Percentiles rank a stretch among this genome's conserved stretches.
These are phyloP conservation scores for Heliopora coerulea DNA, from an alignment of 92 coral and sea anemone species.

Conservation along the genomic window DNA sequence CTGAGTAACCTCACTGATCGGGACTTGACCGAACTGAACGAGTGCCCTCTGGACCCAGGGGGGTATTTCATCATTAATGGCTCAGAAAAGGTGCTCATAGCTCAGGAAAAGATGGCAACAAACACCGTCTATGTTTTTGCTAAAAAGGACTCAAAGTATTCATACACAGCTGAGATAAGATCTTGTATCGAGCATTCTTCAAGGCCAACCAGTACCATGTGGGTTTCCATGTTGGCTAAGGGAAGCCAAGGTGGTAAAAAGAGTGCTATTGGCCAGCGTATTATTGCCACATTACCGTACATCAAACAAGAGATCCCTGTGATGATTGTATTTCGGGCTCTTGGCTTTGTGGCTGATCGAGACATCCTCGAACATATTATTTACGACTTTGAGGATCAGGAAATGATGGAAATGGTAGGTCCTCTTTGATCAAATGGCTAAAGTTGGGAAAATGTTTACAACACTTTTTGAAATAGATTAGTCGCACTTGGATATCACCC, in stretches of 20 bases:
- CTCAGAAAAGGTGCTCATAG: conserved; percentile 95
- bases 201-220: conserved; percentile 96
- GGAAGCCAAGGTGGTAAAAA: conserved; percentile 93
- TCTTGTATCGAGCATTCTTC: conserved; percentile 97
- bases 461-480: no score
- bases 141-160: conserved; percentile 94
- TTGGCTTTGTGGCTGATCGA: conserved; percentile 98
- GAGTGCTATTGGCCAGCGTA: conserved; percentile 98
- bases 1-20: conserved; percentile 84
- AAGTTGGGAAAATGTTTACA: no score
- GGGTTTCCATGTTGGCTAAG: conserved; percentile 98
- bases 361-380: conserved; percentile 96
- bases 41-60: conserved; percentile 97
- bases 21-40: conserved; percentile 96
- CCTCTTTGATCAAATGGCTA: background rate
- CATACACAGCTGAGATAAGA: conserved; percentile 94
- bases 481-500: no score
- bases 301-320: conserved; percentile 96
- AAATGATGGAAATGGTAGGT: conserved; percentile 99
- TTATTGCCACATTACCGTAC: conserved; percentile 92
- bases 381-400: conserved; percentile 99
- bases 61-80: conserved; percentile 98
- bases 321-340: conserved; percentile 98
- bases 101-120: conserved; percentile 99
- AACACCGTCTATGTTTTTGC: conserved; percentile 96